Conservation (phyloP, 1,140 invertebrate species). For the Wiebesia pumilae region DNA sequence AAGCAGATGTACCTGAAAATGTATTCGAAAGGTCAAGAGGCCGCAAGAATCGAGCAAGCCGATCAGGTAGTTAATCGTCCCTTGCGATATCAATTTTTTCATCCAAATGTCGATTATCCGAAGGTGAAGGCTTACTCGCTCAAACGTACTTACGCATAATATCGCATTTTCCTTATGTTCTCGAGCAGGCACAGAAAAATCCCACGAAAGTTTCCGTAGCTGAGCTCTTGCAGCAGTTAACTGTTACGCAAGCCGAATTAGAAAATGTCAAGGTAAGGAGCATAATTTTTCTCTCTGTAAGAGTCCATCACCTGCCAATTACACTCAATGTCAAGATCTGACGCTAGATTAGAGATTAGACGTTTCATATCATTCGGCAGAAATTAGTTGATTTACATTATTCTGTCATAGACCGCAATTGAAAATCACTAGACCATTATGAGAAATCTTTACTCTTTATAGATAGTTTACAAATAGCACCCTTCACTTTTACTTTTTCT, state of each 20-base stretch:
- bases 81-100: neutral
- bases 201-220: conserved; percentile 80
- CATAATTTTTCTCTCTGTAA: too few species aligned
- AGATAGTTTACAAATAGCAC: neutral
- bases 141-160: too few species aligned
- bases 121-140: too few species aligned
- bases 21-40: conserved; percentile 87
- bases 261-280: conserved; percentile 86
- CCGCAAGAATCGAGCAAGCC: conserved; percentile 81
- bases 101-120: too few species aligned
- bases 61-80: conserved; percentile 74
- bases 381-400: neutral
- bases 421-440: neutral
- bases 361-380: neutral
- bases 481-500: conserved; percentile 34
- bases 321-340: too few species aligned
- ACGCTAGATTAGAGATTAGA: too few species aligned
- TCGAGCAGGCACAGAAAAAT: conserved; percentile 76
- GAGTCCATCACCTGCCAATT: too few species aligned
- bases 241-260: conserved; percentile 87
- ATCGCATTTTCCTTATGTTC: conserved; percentile 71
- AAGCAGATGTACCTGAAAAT: conserved; percentile 87
- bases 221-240: conserved; percentile 85
- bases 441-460: neutral
- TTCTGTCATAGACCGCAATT: too few species aligned